Evolutionary conservation across 2,797 vertebrate genomes (phyloP).

Genomic region (Borostomias antarcticus): DNA sequence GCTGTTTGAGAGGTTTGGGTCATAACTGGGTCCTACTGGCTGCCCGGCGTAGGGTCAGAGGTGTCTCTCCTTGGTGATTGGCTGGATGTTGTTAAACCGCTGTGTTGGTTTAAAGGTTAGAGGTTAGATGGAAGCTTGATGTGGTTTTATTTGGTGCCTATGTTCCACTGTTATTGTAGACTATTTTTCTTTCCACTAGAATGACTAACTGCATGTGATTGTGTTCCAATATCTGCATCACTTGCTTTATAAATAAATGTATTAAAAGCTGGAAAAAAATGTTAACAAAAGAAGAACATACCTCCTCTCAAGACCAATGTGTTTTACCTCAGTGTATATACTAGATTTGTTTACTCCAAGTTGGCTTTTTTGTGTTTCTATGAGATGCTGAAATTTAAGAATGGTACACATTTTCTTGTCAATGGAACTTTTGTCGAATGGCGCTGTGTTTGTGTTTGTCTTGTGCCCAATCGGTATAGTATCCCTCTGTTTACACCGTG

Average conservation of each 20-base stretch:
- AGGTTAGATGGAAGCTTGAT: conserved; percentile 76
- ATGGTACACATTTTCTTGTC: conserved; percentile 69
- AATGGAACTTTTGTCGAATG: conserved; percentile 69
- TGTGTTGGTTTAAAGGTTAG: conserved; percentile 58
- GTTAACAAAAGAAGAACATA: conserved; percentile 79
- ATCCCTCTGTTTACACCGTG: conserved; percentile 66
- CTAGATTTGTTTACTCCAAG: conserved; percentile 85
- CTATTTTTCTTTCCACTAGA: conserved; percentile 56
- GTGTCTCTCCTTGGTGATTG: background rate
- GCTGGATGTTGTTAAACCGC: conserved; percentile 52
- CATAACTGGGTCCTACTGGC: conserved; percentile 36
- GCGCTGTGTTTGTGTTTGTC: conserved; percentile 75
- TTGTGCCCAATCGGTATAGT: conserved; percentile 72
- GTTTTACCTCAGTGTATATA: conserved; percentile 97
- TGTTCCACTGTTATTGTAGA: conserved; percentile 59
- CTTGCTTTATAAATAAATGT: conserved; percentile 67
- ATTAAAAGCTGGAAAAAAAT: conserved; percentile 67
- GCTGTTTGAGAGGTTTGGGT: conserved; percentile 50
- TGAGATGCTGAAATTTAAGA: conserved; percentile 75
- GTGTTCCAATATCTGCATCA: conserved; percentile 69
- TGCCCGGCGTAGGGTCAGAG: background rate
- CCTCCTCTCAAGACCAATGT: conserved; percentile 96
- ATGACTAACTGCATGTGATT: conserved; percentile 73
- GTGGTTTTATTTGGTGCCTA: conserved; percentile 75
- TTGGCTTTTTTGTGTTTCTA: conserved; percentile 83